A percentile compares a stretch with the other conserved stretches of the same genome.
phyloP scores from a whole-genome alignment of 1,140 invertebrate species.

The Drosophila leontia region DNA sequence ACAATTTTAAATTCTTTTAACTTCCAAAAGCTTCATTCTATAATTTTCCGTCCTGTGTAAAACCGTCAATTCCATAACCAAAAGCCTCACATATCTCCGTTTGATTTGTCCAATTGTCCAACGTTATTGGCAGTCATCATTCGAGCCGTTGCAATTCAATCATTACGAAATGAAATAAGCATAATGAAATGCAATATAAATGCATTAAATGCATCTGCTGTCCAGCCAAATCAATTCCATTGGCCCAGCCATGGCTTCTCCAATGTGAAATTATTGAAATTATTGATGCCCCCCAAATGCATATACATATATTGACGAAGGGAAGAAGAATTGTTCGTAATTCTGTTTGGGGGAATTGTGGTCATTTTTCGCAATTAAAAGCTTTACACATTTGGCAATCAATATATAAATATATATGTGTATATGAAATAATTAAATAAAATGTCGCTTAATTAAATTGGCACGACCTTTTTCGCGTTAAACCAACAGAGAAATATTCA shows the following conservation, averaged over 20 bases:
- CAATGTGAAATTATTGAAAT: conserved; percentile 54
- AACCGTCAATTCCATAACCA: conserved; percentile 4
- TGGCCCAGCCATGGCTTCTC: conserved; percentile 11
- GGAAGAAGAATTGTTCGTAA: too few species aligned
- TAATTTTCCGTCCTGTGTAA: conserved; percentile 1
- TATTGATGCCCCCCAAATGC: conserved; percentile 33
- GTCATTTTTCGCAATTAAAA: conserved; percentile 72
- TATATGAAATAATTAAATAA: conserved; percentile 76
- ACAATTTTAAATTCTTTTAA: background rate
- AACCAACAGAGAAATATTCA: conserved; percentile 37
- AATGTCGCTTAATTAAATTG: conserved; percentile 81
- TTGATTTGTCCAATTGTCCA: conserved; percentile 61
- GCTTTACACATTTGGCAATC: conserved; percentile 74
- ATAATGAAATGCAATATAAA: conserved; percentile 81
- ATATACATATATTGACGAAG: too few species aligned
- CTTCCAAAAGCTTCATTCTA: too few species aligned
- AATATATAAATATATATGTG: conserved; percentile 38
- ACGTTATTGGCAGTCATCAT: conserved; percentile 67
- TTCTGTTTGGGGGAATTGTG: conserved; percentile 25
- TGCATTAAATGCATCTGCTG: conserved; percentile 73
- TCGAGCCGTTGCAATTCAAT: conserved; percentile 65
- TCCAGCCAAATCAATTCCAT: conserved; percentile 53
- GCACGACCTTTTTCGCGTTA: conserved; percentile 64
- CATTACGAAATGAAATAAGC: conserved; percentile 76
- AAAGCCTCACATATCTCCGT: conserved; percentile 32